These are phyloP conservation scores for Acipenser ruthenus DNA, from an alignment of 2,797 vertebrate species.

Conservation along the genomic window DNA sequence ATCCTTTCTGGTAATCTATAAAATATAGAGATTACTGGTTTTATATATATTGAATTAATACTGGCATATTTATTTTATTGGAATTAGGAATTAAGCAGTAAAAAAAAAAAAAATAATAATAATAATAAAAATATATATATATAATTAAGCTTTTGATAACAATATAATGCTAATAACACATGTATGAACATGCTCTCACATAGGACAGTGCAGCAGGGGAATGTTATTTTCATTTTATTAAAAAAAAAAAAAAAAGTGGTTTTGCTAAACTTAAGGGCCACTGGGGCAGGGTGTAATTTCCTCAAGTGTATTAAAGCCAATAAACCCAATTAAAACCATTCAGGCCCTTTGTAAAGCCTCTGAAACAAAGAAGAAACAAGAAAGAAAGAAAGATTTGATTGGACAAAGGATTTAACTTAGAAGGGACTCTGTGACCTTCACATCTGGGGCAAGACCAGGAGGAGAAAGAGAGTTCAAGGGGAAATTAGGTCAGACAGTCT, in stretches of 20 bases:
- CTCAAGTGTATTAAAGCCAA: background rate
- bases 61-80: too few species aligned
- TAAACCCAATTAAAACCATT: background rate
- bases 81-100: too few species aligned
- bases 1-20: conserved; percentile 78
- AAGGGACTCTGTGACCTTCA: background rate
- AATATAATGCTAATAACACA: too few species aligned
- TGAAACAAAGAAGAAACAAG: conserved; percentile 8
- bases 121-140: too few species aligned
- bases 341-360: background rate
- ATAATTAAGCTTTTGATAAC: too few species aligned
- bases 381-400: background rate
- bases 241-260: too few species aligned
- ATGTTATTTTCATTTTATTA: too few species aligned
- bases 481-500: conserved; percentile 1
- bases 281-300: background rate
- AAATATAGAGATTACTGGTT: conserved; percentile 20
- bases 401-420: background rate
- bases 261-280: too few species aligned
- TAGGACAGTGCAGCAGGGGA: too few species aligned
- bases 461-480: background rate
- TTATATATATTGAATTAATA: background rate
- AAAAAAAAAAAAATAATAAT: too few species aligned
- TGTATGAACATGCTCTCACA: too few species aligned
- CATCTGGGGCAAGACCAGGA: background rate